Evolutionary conservation across 2,888 invertebrate species (phyloP).

Genomic region (Monopis laevigella): DNA sequence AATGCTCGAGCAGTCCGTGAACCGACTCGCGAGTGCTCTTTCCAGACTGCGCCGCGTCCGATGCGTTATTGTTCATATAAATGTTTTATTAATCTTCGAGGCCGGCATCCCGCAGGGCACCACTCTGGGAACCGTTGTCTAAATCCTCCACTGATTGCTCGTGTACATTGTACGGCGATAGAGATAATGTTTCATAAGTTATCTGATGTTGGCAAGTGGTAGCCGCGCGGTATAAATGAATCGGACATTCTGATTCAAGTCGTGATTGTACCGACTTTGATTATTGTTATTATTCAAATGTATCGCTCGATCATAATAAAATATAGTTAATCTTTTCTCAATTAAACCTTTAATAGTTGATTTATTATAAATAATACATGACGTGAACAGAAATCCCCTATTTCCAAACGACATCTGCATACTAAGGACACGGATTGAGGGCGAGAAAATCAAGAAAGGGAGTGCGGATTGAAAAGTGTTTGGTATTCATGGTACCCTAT

Average conservation of each 20-base stretch:
- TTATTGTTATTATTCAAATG: constrained; percentile 1
- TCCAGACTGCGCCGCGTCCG: constrained; percentile 10
- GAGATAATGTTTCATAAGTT: constrained; percentile 2
- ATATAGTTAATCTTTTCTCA: not conserved
- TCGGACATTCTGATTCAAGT: constrained; percentile 3
- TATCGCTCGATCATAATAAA: not conserved
- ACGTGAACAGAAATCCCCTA: constrained; percentile 1
- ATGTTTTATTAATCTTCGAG: constrained; percentile 8
- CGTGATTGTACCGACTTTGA: constrained; percentile 4
- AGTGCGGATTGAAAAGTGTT: not conserved
- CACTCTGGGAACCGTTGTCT: constrained; percentile 16
- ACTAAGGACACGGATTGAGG: constrained; percentile 8
- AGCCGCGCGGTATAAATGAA: constrained; percentile 10
- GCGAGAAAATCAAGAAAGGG: constrained; percentile 2
- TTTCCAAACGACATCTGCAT: constrained; percentile 9
- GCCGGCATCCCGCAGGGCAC: constrained; percentile 21
- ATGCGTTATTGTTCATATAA: constrained; percentile 12
- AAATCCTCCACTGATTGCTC: constrained; percentile 2
- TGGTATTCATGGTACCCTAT: constrained; percentile 11
- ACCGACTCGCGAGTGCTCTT: constrained; percentile 6
- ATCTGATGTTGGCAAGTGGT: constrained; percentile 6
- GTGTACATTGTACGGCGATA: no score
- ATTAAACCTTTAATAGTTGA: constrained; percentile 8
- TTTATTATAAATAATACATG: constrained; percentile 6
- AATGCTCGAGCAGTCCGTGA: constrained; percentile 23